phyloP scores from a whole-genome alignment of 2,797 vertebrate genomes.

The Falco berigora region DNA sequence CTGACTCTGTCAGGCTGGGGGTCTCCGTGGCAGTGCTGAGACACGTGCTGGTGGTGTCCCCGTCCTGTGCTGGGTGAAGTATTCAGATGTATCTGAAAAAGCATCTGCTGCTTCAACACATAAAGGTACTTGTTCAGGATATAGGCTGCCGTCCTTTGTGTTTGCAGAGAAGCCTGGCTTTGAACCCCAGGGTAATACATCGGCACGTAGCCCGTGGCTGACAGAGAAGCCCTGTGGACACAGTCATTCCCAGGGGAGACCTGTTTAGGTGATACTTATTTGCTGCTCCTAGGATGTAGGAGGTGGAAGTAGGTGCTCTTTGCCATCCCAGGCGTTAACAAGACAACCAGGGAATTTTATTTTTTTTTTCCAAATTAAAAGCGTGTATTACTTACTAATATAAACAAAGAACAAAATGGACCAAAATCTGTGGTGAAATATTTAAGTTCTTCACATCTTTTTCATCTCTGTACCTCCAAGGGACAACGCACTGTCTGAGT shows the following conservation, averaged over 20 bases:
- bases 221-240: not conserved
- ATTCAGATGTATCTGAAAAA: not conserved
- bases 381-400: not conserved
- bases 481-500: not conserved
- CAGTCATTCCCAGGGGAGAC: not conserved
- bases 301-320: not conserved
- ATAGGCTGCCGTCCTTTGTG: not conserved
- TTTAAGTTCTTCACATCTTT: not conserved
- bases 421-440: not conserved
- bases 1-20: not conserved
- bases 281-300: not conserved
- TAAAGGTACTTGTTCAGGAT: not conserved
- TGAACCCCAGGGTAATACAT: not conserved
- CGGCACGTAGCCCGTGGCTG: not conserved
- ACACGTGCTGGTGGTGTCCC: fast-evolving
- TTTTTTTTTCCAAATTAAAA: not conserved
- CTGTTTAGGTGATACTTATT: not conserved
- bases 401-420: slow-evolving; percentile 30
- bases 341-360: not conserved
- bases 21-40: not conserved
- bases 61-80: not conserved
- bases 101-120: not conserved
- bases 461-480: not conserved
- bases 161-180: not conserved
- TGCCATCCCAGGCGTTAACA: not conserved